Evolutionary conservation across 2,113 vertebrate genomes (phyloP).

Genomic region (Zosterops japonicus): DNA sequence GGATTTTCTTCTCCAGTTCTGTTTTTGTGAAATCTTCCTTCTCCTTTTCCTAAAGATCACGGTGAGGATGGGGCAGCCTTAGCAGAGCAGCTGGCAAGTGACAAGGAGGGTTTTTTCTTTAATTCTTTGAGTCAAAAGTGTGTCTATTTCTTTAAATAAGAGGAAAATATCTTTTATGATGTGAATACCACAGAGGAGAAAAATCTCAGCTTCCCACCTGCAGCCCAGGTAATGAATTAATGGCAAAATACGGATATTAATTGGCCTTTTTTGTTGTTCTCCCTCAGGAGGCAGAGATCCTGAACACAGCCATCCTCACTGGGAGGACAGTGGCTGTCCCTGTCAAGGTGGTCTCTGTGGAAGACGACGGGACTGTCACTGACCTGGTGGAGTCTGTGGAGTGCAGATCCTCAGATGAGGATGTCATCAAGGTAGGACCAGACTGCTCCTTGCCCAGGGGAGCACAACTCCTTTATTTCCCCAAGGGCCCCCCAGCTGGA

Average conservation of each 20-base stretch:
- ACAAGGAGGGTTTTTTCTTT: neutral
- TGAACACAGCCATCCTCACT: slow-evolving; percentile 91
- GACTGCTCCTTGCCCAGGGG: neutral
- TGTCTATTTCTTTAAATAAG: slow-evolving; percentile 26
- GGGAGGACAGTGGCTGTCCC: slow-evolving; percentile 85
- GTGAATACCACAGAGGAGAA: neutral
- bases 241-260: neutral
- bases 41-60: neutral
- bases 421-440: slow-evolving; percentile 85
- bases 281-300: slow-evolving; percentile 78
- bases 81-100: slow-evolving; percentile 17
- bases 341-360: slow-evolving; percentile 84
- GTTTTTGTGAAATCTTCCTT: neutral
- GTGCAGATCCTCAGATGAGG: slow-evolving; percentile 84
- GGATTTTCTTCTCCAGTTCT: slow-evolving; percentile 7
- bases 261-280: neutral
- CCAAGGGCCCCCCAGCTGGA: neutral
- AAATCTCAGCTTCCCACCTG: neutral
- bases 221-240: neutral
- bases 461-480: neutral
- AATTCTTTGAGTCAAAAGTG: slow-evolving; percentile 17
- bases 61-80: neutral
- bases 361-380: slow-evolving; percentile 77
- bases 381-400: slow-evolving; percentile 82
- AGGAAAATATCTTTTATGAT: neutral